Base-by-base conservation (phyloP, 2,888 invertebrate species). In the Amiota mariae region DNA sequence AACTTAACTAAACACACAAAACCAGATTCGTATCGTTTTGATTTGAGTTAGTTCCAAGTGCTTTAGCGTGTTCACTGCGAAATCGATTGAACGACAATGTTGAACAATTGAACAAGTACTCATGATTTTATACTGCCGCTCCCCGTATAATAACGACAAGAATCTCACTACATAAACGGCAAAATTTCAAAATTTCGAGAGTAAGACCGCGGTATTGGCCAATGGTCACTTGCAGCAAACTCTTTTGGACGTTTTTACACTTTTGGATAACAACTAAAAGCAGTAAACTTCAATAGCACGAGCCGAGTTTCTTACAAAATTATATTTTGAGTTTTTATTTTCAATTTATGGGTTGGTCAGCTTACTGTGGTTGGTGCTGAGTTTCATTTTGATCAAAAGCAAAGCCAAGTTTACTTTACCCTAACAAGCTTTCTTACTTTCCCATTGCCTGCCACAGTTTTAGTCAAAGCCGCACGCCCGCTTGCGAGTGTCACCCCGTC, bases 81-180 rank as follows among this genome's bases (percentile, higher is more conserved):
- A 81, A 85, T 83, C 85, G 88, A 87, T 89, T 88, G 87, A 87
- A 80, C 84, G 86, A 88, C 89, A 90, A 90, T 90, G 90, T 88
- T 89, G 84, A 80, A 80, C 83, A 88, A 85, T 88, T 87, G 88
- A 82, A 79, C 84, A 86, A 84, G 84, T 85, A 84, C 84, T 82
- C 78, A 87, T 84, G 88, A 87, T 89, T 90, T 90, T 90, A 90
- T 90, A 90, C 89, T 87, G 89, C 88, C 89, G 90, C 89, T 90
- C 89, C 89, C 88, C 87, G 87, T 82, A 80, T 79, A 78, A 78
- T 77, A 56, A 51, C 47, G 64, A 48, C 66, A 75, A 67, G 75
- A 51, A 54, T 57, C 24, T 72, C 54, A 47, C 24, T 51, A 67
- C 36, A 67, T 2, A 24, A 67, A 15, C 18, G 54, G 24, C 20